These are phyloP conservation scores for Trachurus trachurus DNA, from an alignment of 2,797 vertebrate genomes.

Conservation along the genomic window DNA sequence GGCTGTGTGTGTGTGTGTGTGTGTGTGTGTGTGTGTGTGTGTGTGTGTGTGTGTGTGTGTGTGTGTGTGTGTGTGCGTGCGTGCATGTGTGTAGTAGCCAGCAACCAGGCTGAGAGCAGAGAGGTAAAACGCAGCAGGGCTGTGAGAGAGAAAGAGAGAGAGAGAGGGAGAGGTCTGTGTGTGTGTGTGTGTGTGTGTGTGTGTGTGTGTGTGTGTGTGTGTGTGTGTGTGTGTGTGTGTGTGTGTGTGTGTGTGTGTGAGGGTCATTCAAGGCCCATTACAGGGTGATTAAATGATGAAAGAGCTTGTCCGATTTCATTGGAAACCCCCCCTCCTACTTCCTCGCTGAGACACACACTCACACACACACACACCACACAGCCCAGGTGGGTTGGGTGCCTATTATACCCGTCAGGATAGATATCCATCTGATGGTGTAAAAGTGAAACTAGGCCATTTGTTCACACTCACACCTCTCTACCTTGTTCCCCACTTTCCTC, in stretches of 20 bases:
- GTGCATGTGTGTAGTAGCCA: conserved; percentile 16
- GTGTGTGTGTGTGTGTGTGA: conserved; percentile 43
- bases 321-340: conserved; percentile 46
- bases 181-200: conserved; percentile 33
- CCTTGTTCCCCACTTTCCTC: conserved; percentile 35
- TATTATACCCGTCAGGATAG: conserved; percentile 72
- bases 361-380: too few relatives aligned
- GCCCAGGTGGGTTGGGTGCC: conserved; percentile 58
- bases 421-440: conserved; percentile 74
- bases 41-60: conserved; percentile 17
- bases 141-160: conserved; percentile 33
- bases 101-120: conserved; percentile 46
- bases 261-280: conserved; percentile 78
- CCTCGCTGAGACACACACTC: conserved; percentile 29
- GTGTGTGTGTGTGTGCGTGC: conserved; percentile 20
- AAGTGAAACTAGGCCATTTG: conserved; percentile 70
- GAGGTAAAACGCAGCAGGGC: conserved; percentile 52
- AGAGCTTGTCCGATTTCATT: conserved; percentile 77
- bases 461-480: conserved; percentile 56
- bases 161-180: conserved; percentile 11
- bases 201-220: conserved; percentile 32
- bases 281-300: conserved; percentile 83
- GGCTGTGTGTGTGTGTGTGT: conserved; percentile 20
- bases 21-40: conserved; percentile 19
- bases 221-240: conserved; percentile 46